Base-by-base conservation (phyloP, 2,797 vertebrate genomes). In the Monodelphis domestica region DNA sequence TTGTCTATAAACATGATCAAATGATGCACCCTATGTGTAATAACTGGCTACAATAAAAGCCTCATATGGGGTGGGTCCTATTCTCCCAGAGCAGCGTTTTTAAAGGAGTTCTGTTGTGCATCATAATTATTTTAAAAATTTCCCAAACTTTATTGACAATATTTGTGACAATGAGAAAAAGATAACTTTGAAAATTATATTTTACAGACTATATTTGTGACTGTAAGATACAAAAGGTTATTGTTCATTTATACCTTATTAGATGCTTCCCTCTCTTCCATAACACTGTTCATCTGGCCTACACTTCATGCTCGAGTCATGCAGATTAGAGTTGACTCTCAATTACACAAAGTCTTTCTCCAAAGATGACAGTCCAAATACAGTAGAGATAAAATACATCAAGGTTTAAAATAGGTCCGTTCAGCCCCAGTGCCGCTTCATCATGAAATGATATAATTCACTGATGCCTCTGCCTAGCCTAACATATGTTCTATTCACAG, bases 401-500 rank as follows among this genome's bases (percentile, higher is more conserved):
- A 99, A 98, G 99, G 98, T 99, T 99, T 99, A 98, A 99, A 99
- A 99, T 99, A 99, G 99, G 98, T 98, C 98, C 98, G 99, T 99
- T 99, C 99, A 99, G 99, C 99, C 98, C 98, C 99, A 99, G 98
- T 99, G 98, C 98, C 94, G 93, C 98, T 98, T 98, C 98, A 98
- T 98, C 98, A 99, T 96, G 98, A 98, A 98, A 98, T 98, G 98
- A 98, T 99, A 99, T 98, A 99, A 99, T 99, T 99, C 99, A 99
- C 98, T 98, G 98, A 98, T 97, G 98, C 98, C 97, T 98, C 98
- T 97, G 98, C 98, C 98, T 97, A 98, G 98, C 98, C 98, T 98
- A 98, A 99, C 99, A 99, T 99, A 99, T 99, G 99, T 99, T 99
- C 99, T 98, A 98, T 98, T 99, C 99, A 98, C 99, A 99, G 99